Percentiles rank a stretch among this genome's conserved stretches.
phyloP scores from a whole-genome alignment of 2,113 vertebrate species.

The Austrofundulus limnaeus region DNA sequence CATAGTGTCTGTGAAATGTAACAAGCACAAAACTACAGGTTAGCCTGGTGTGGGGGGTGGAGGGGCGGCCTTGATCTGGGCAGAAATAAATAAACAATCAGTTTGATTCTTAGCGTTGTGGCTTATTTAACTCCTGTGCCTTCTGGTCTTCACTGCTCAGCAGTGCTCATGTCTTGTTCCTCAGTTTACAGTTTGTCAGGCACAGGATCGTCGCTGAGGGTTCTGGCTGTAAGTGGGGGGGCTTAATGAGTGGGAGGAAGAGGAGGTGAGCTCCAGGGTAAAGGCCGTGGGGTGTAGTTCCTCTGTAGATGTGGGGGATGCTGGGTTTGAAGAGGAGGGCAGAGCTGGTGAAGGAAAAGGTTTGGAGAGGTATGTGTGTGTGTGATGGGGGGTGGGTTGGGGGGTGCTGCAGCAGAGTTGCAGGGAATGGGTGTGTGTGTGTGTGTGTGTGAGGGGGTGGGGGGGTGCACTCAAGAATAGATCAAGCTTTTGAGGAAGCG shows the following conservation, averaged over 20 bases:
- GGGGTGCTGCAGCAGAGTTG: constrained; percentile 49
- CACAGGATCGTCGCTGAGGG: constrained; percentile 59
- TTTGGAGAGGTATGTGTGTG: constrained; percentile 62
- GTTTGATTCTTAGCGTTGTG: constrained; percentile 50
- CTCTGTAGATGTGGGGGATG: constrained; percentile 49
- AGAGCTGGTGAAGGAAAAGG: constrained; percentile 60
- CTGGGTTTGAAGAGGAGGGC: constrained; percentile 50
- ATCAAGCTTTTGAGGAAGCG: constrained; percentile 98
- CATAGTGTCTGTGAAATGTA: constrained; percentile 67
- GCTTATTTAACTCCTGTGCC: constrained; percentile 29
- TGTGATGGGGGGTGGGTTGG: constrained; percentile 40
- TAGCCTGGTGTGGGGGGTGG: constrained; percentile 22
- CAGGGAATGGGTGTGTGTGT: constrained; percentile 26
- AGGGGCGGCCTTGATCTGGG: constrained; percentile 27
- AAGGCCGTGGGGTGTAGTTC: constrained; percentile 35
- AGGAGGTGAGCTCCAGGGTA: constrained; percentile 20
- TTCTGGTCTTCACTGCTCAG: constrained; percentile 69
- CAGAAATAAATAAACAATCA: constrained; percentile 74
- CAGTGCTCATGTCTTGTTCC: constrained; percentile 66
- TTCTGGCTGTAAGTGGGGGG: constrained; percentile 53
- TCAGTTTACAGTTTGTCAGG: constrained; percentile 47
- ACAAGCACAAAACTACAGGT: constrained; percentile 50
- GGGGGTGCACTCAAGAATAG: constrained; percentile 86
- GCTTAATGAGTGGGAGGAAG: constrained; percentile 42
- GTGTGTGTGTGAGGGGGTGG: constrained; percentile 49